Evolutionary conservation across 2,888 invertebrate species (phyloP).

Genomic region (Platycheirus albimanus): DNA sequence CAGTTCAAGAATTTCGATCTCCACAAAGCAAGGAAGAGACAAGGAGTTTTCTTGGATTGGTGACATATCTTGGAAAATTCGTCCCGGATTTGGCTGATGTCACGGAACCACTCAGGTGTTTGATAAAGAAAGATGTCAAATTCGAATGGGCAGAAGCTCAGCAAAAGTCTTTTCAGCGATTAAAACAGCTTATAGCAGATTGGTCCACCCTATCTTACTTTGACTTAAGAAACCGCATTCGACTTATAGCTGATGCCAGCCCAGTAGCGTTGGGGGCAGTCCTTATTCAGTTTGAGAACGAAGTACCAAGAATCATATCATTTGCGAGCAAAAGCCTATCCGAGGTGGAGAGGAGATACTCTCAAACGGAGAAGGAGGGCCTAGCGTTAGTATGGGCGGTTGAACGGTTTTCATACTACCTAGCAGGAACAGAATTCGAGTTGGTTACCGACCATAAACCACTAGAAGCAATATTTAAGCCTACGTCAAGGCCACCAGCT

Average conservation of each 20-base stretch:
- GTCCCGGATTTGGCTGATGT: too few relatives aligned
- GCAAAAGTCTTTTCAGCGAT: constrained; percentile 75
- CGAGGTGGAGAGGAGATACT: too few relatives aligned
- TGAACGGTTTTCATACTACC: too few relatives aligned
- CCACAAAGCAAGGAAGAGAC: constrained; percentile 75
- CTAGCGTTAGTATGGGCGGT: too few relatives aligned
- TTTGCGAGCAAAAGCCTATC: too few relatives aligned
- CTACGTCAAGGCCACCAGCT: constrained; percentile 41
- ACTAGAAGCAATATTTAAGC: constrained; percentile 50
- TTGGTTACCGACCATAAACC: constrained; percentile 48
- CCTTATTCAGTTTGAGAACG: constrained; percentile 75
- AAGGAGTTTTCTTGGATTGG: constrained; percentile 77
- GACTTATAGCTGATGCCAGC: constrained; percentile 78
- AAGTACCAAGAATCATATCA: constrained; percentile 77
- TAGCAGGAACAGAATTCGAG: constrained; percentile 43
- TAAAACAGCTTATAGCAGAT: constrained; percentile 69
- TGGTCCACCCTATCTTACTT: constrained; percentile 75
- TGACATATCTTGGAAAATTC: constrained; percentile 77
- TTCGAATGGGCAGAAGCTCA: constrained; percentile 76
- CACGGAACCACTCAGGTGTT: too few relatives aligned
- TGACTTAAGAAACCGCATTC: constrained; percentile 75
- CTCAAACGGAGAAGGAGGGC: constrained; percentile 56
- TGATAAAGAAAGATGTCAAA: constrained; percentile 74
- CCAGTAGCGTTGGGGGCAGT: constrained; percentile 77
- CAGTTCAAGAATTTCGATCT: constrained; percentile 69